phyloP scores from a whole-genome alignment of 1,140 invertebrate species.

The Solenopsis invicta region DNA sequence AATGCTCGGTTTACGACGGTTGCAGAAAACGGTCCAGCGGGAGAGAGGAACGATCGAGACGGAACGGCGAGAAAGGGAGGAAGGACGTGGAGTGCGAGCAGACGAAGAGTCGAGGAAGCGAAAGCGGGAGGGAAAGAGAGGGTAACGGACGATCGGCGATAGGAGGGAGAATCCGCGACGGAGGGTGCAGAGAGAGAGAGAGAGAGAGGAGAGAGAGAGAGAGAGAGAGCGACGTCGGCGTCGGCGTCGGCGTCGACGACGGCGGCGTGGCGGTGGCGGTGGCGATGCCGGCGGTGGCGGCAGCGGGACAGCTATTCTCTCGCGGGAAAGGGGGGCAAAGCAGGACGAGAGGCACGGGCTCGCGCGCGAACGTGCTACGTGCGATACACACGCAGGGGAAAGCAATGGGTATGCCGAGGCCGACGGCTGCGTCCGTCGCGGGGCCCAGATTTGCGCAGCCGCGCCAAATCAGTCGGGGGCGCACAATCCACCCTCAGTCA shows the following conservation, averaged over 20 bases:
- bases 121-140: slow-evolving; percentile 30
- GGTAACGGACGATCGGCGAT: slow-evolving; percentile 29
- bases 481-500: slow-evolving; percentile 85
- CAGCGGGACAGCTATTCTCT: slow-evolving; percentile 22
- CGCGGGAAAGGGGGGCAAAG: not conserved
- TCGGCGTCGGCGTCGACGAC: slow-evolving; percentile 52
- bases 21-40: slow-evolving; percentile 46
- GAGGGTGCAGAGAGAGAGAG: slow-evolving; percentile 11
- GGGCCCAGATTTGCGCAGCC: slow-evolving; percentile 81
- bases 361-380: slow-evolving; percentile 55
- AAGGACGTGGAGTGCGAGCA: slow-evolving; percentile 43
- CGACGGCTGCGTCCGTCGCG: slow-evolving; percentile 56
- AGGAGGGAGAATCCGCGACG: slow-evolving; percentile 55
- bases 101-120: slow-evolving; percentile 26
- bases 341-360: slow-evolving; percentile 42
- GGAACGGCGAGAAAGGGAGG: slow-evolving; percentile 45
- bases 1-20: slow-evolving; percentile 32
- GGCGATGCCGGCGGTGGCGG: slow-evolving; percentile 9
- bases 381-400: slow-evolving; percentile 66
- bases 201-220: slow-evolving; percentile 16
- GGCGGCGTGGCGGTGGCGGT: slow-evolving; percentile 21
- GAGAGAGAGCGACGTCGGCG: slow-evolving; percentile 38
- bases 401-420: slow-evolving; percentile 63
- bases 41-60: slow-evolving; percentile 39
- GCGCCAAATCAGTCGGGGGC: slow-evolving; percentile 82